Conservation (phyloP, 2,888 invertebrate species). For the Tyria jacobaeae region DNA sequence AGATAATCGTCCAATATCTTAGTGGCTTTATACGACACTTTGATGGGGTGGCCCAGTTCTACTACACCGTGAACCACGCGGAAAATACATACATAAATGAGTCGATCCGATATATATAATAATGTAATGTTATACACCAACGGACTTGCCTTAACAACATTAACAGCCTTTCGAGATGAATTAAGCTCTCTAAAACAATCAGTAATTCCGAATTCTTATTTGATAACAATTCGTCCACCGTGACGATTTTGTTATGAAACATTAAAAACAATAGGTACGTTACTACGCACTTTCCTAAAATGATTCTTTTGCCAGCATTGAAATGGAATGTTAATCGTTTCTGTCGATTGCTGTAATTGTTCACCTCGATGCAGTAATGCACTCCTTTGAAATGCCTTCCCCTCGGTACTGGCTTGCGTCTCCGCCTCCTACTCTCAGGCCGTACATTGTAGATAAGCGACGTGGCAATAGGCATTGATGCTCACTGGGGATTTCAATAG, state of each 20-base stretch:
- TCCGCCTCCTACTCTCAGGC: conserved; percentile 55
- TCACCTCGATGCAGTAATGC: conserved; percentile 67
- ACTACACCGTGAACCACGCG: too few relatives aligned
- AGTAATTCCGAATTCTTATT: not conserved
- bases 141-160: too few relatives aligned
- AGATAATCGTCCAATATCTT: too few relatives aligned
- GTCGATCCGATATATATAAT: too few relatives aligned
- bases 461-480: conserved; percentile 84
- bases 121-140: too few relatives aligned
- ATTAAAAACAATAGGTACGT: not conserved
- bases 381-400: conserved; percentile 71
- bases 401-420: conserved; percentile 39
- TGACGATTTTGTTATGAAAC: not conserved
- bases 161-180: too few relatives aligned
- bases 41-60: too few relatives aligned
- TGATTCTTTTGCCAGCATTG: conserved; percentile 13
- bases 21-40: too few relatives aligned
- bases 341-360: conserved; percentile 58
- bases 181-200: too few relatives aligned
- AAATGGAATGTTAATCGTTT: conserved; percentile 35
- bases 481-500: conserved; percentile 82
- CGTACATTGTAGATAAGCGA: conserved; percentile 80
- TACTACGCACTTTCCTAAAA: conserved; percentile 1
- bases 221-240: not conserved
- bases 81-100: too few relatives aligned